Evolutionary conservation across 2,113 vertebrate genomes (phyloP).

Genomic region (Percina caprodes): DNA sequence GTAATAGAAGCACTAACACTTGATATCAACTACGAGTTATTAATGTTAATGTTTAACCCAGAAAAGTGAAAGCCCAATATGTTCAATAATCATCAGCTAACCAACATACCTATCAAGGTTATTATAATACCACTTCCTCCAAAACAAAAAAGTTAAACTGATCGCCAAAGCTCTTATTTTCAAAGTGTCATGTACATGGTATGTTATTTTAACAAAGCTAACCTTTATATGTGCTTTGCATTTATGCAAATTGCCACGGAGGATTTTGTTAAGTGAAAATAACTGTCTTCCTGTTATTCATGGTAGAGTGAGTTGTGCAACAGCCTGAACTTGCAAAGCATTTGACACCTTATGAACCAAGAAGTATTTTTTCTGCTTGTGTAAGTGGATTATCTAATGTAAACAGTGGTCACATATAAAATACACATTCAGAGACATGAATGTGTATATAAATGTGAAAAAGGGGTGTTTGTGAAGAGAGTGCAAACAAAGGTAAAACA

Average conservation of each 20-base stretch:
- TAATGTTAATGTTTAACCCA: background rate
- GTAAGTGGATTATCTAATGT: constrained; percentile 44
- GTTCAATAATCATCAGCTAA: background rate
- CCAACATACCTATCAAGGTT: background rate
- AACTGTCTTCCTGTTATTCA: constrained; percentile 69
- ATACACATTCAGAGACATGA: background rate
- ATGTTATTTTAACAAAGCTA: background rate
- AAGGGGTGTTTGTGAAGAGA: constrained; percentile 6
- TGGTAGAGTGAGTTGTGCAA: constrained; percentile 56
- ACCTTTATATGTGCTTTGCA: constrained; percentile 6
- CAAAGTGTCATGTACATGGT: background rate
- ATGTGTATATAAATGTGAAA: background rate
- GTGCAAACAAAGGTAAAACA: constrained; percentile 28
- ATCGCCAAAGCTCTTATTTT: background rate
- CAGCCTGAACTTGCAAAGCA: constrained; percentile 47
- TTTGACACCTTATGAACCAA: constrained; percentile 44
- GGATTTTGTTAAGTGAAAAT: constrained; percentile 46
- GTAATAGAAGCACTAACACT: background rate
- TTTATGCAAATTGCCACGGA: constrained; percentile 17
- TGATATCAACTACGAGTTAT: background rate
- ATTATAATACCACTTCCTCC: background rate
- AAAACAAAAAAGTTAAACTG: background rate
- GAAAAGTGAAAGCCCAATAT: background rate
- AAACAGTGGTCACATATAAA: constrained; percentile 24
- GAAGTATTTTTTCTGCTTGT: constrained; percentile 42